Conservation (phyloP, 2,113 vertebrate genomes). For the Dasyornis broadbenti region DNA sequence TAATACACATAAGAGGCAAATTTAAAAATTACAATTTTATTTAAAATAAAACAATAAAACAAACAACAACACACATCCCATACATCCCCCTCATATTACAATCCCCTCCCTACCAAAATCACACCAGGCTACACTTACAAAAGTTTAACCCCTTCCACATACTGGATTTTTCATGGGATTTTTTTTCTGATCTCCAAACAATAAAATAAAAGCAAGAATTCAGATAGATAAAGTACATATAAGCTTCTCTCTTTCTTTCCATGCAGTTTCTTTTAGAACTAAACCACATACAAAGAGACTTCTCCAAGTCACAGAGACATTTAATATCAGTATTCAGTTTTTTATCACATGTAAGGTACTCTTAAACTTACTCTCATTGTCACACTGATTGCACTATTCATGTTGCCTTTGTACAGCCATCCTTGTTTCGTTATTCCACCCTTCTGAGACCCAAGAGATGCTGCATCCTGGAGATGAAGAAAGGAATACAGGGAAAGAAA, state of each 20-base stretch:
- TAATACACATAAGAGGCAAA: not conserved
- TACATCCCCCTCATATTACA: not conserved
- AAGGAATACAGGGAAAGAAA: not conserved
- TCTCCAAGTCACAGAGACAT: not conserved
- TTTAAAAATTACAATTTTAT: not conserved
- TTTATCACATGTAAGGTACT: fast-evolving
- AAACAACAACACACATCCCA: not conserved
- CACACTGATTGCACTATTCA: constrained; percentile 98
- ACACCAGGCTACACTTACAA: not conserved
- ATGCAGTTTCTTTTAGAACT: not conserved
- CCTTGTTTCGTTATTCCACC: constrained; percentile 95
- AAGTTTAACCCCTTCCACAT: not conserved
- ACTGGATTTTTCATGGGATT: not conserved
- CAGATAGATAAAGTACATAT: not conserved
- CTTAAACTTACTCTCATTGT: constrained; percentile 90
- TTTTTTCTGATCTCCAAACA: not conserved
- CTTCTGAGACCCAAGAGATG: constrained; percentile 96
- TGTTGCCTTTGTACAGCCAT: constrained; percentile 97
- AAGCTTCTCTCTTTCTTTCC: not conserved
- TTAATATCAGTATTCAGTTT: not conserved
- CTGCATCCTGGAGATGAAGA: constrained; percentile 82
- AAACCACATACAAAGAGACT: not conserved
- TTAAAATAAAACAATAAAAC: not conserved
- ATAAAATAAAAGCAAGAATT: not conserved
- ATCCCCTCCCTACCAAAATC: not conserved